Base-by-base conservation (phyloP, 2,113 vertebrate species). In the Formicarius rufipectus region DNA sequence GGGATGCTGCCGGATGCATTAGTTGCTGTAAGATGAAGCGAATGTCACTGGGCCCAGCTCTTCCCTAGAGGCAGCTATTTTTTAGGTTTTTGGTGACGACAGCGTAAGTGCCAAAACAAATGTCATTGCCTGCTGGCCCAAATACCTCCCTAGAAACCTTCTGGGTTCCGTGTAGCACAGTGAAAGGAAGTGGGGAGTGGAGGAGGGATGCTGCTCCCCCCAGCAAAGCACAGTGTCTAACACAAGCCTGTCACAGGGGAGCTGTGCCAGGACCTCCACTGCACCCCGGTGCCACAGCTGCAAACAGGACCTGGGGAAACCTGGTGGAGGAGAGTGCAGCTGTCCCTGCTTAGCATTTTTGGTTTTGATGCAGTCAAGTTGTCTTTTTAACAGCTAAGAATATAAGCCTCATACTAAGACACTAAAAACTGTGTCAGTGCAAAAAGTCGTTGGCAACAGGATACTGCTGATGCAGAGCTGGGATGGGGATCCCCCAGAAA, bases 91-190 rank as follows among this genome's bases (percentile, higher is more conserved):
- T 75, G 72, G 96, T 55, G 80, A 84, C 4, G 23, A 66, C 89
- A 81, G 76, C 6, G 0, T 84, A 93, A 95, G 89, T 89, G 89
- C 95, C 93, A 94, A 94, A 95, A 96, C 72, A 92, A 96, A 95
- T 87, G 89, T 84, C 89, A 89, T 73, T 71, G 87, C 80, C 87
- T 3, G 31, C 80, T 88, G 76, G 87, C 67, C 72, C 33, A 3
- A 2, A 18, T 1, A 44, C 72, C 63, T 94, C 63, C 42, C 59
- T 49, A 28, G 80, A 80, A 95, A 90, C 24, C 71, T 73, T 79
- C 45, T 0, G 4, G 84, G 56, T 58, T 42, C 62, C 3, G 4
- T 12, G 21, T 11, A 28, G 42, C 0, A 0, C 39, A 6, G 21
- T 13, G 33, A 20, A 67, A 42, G 7, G 55, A 64, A 33, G n/a